Conservation (phyloP, 2,113 vertebrate genomes). For the Nansenia antarctica region DNA sequence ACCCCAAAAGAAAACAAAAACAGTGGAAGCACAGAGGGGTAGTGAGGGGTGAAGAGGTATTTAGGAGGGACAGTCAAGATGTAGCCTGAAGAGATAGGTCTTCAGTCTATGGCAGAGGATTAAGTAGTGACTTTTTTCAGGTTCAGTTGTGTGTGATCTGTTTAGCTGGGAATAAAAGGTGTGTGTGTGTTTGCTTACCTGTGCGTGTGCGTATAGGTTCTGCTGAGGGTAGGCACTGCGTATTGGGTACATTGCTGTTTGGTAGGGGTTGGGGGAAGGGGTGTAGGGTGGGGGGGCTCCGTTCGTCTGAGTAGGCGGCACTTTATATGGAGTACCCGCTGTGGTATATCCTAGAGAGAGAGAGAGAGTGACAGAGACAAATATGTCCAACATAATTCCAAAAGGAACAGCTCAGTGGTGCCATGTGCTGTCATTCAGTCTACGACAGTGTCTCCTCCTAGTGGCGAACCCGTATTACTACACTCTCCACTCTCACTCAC, state of each 20-base stretch:
- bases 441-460: neutral
- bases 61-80: too few relatives aligned
- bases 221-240: slow-evolving; percentile 99
- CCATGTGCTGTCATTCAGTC: neutral
- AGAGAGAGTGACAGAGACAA: neutral
- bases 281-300: slow-evolving; percentile 96
- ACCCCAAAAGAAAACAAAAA: too few relatives aligned
- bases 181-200: slow-evolving; percentile 74
- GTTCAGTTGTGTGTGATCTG: too few relatives aligned
- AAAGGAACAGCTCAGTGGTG: neutral
- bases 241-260: slow-evolving; percentile 97
- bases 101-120: too few relatives aligned
- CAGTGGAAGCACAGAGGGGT: too few relatives aligned
- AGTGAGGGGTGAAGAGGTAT: too few relatives aligned
- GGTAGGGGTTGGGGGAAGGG: slow-evolving; percentile 93
- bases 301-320: slow-evolving; percentile 94
- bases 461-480: neutral
- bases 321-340: slow-evolving; percentile 97
- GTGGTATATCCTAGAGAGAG: slow-evolving; percentile 86
- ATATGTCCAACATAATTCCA: neutral
- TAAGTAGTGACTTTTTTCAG: too few relatives aligned
- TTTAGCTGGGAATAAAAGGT: too few relatives aligned
- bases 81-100: too few relatives aligned
- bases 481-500: too few relatives aligned
- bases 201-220: slow-evolving; percentile 88